Evolutionary conservation across 92 coral and sea anemone species (phyloP).

Genomic region (Umimayanthus chanpuru): DNA sequence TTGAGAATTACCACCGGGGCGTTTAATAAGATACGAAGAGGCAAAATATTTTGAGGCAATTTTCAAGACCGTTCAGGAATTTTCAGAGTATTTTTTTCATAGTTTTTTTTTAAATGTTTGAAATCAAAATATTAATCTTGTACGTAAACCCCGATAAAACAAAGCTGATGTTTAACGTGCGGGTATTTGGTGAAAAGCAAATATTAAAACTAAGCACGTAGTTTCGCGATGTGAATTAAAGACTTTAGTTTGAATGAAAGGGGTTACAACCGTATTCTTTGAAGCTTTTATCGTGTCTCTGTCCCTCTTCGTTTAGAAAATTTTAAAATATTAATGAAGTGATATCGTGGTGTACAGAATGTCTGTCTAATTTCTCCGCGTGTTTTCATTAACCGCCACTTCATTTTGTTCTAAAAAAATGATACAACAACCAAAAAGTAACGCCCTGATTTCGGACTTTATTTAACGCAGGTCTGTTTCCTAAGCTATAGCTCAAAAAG

Average conservation of each 20-base stretch:
- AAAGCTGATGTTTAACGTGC: neutral
- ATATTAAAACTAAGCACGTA: neutral
- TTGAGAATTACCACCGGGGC: neutral
- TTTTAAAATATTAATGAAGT: constrained; percentile 21
- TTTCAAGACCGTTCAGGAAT: neutral
- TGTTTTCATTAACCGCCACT: constrained; percentile 4
- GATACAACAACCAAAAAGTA: neutral
- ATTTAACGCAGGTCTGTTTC: neutral
- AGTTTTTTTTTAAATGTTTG: neutral
- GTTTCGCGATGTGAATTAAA: neutral
- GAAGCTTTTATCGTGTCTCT: neutral
- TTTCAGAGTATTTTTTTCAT: neutral
- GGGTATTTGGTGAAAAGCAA: neutral
- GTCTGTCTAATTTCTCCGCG: constrained; percentile 16
- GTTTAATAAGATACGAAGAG: neutral
- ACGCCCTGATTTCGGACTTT: neutral
- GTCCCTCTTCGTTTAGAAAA: neutral
- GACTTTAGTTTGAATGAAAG: neutral
- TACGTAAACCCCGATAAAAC: too few relatives aligned
- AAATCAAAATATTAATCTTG: neutral
- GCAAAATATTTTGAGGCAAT: neutral
- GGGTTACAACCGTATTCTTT: neutral
- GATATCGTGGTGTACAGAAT: constrained; percentile 3
- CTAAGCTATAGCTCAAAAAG: neutral
- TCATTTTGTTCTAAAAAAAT: neutral